Base-by-base conservation (phyloP, 2,797 vertebrate species). In the Sebastes minor region DNA sequence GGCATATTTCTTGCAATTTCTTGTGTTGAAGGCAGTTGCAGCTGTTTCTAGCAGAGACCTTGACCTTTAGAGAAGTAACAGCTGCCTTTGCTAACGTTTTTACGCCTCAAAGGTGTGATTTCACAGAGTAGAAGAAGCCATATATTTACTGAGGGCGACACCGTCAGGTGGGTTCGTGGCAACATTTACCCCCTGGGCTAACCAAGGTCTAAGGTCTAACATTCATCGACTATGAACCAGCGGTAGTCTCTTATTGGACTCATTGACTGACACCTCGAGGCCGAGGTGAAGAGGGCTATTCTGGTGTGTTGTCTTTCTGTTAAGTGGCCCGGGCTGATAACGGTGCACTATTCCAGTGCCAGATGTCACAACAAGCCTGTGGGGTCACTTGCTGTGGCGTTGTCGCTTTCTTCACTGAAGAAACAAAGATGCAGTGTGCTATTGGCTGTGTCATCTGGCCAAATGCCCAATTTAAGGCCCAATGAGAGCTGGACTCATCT, bases 341-440 rank as follows among this genome's bases (percentile, higher is more conserved):
- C 87, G 22, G 61, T 66, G 83, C 80, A 81, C 84, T 92, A 83
- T 90, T 85, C 85, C 86, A 81, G 89, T 88, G 91, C 90, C 94
- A 94, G 92, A 95, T 95, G 91, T 91, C 90, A 86, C 88, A 81
- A 70, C 86, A 84, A 72, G 82, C 75, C 90, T 80, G 81, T 14
- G 13, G 85, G 91, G 90, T 90, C 89, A 80, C 85, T 90, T 60
- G 85, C 80, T 75, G 82, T 76, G 86, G 90, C 74, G 83, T 89
- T 84, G 89, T 90, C 71, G 76, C 90, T 91, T 89, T 86, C 78
- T 86, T 91, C 89, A 2, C 89, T 85, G 82, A 72, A 92, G 90
- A 88, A 91, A 95, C 95, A 94, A 95, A 92, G 92, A 94, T 92
- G 87, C 86, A 88, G 81, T 93, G 89, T 94, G 80, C 91, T 91